These are phyloP conservation scores for Asbolus verrucosus DNA, from an alignment of 1,140 invertebrate genomes.

Conservation along the genomic window DNA sequence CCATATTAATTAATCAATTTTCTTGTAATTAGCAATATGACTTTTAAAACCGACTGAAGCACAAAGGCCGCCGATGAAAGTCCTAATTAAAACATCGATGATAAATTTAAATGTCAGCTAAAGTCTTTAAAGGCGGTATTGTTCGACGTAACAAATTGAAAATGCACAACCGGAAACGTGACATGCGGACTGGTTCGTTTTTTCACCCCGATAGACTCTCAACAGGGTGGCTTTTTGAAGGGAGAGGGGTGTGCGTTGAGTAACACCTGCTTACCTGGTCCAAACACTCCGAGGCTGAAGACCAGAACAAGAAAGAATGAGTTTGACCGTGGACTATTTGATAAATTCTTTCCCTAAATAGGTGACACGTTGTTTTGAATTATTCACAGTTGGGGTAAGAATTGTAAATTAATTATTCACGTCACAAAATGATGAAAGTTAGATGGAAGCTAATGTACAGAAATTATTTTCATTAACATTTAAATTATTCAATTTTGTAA, in stretches of 20 bases:
- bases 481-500: slow-evolving; percentile 1
- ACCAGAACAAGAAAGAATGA: neutral
- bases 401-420: slow-evolving; percentile 7
- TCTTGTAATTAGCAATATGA: slow-evolving; percentile 31
- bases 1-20: slow-evolving; percentile 33
- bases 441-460: neutral
- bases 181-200: slow-evolving; percentile 19
- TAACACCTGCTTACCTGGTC: slow-evolving; percentile 27
- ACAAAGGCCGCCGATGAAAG: slow-evolving; percentile 7
- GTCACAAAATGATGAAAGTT: neutral
- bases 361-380: slow-evolving; percentile 4
- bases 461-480: neutral
- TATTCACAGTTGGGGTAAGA: neutral
- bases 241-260: neutral
- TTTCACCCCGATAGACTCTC: slow-evolving; percentile 1
- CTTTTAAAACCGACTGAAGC: slow-evolving; percentile 7
- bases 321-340: neutral
- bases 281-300: neutral
- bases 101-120: slow-evolving; percentile 21
- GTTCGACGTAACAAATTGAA: slow-evolving; percentile 12
- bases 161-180: slow-evolving; percentile 22
- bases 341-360: too few species aligned
- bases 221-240: neutral
- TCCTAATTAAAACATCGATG: slow-evolving; percentile 27
- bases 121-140: slow-evolving; percentile 19